phyloP scores from a whole-genome alignment of 2,888 invertebrate species.

The Aleiodes alternator region DNA sequence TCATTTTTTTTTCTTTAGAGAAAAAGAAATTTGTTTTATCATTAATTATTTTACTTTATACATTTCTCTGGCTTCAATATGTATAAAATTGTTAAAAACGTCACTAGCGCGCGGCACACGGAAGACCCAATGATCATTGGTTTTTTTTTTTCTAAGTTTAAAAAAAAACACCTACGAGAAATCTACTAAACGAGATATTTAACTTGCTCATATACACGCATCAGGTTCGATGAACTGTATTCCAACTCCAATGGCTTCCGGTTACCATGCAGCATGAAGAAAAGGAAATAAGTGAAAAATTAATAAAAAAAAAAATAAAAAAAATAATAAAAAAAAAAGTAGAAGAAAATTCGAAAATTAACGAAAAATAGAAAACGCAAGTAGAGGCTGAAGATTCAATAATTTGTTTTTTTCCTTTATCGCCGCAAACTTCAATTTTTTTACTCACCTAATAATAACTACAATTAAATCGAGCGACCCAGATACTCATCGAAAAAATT shows the following conservation, averaged over 20 bases:
- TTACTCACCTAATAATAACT: not conserved
- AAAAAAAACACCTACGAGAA: slow-evolving; percentile 32
- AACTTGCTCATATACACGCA: slow-evolving; percentile 39
- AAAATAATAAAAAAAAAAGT: slow-evolving; percentile 27
- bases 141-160: slow-evolving; percentile 10
- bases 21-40: not conserved
- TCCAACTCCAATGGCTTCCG: slow-evolving; percentile 45
- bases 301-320: slow-evolving; percentile 11
- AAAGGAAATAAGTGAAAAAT: slow-evolving; percentile 31
- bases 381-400: slow-evolving; percentile 21
- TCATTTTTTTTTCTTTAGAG: too few relatives aligned
- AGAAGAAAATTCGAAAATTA: slow-evolving; percentile 24
- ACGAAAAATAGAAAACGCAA: slow-evolving; percentile 16
- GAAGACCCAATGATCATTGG: slow-evolving; percentile 35
- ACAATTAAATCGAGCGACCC: slow-evolving; percentile 7
- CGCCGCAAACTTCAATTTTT: slow-evolving; percentile 5
- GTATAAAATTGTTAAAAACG: slow-evolving; percentile 49
- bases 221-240: slow-evolving; percentile 43
- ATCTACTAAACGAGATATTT: slow-evolving; percentile 48
- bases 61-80: slow-evolving; percentile 42
- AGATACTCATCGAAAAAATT: slow-evolving; percentile 11
- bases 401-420: slow-evolving; percentile 1
- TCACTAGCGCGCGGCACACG: slow-evolving; percentile 11
- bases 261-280: slow-evolving; percentile 51
- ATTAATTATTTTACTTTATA: slow-evolving; percentile 40